These are phyloP conservation scores for Agrilus planipennis DNA, from an alignment of 1,140 invertebrate genomes.

Conservation along the genomic window DNA sequence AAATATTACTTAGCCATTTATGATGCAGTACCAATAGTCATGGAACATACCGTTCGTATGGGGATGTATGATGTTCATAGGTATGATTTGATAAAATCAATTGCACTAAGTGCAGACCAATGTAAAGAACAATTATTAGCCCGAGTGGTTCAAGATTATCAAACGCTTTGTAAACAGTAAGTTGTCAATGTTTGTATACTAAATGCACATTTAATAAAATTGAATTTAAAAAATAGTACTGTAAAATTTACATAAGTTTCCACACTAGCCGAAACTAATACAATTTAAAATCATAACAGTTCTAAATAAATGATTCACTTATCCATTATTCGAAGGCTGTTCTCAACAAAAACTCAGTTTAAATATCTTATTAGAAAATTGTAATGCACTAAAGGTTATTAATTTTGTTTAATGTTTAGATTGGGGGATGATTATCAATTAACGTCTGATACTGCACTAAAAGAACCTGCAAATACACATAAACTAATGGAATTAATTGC, in stretches of 20 bases:
- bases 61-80: slow-evolving; percentile 81
- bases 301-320: no score
- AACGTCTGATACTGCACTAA: slow-evolving; percentile 68
- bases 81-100: slow-evolving; percentile 59
- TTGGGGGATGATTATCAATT: slow-evolving; percentile 74
- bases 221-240: no score
- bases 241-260: no score
- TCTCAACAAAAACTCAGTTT: background rate
- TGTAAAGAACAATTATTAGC: slow-evolving; percentile 58
- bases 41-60: slow-evolving; percentile 56
- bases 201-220: no score
- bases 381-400: no score
- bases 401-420: slow-evolving; percentile 39
- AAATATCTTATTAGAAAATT: background rate
- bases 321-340: background rate
- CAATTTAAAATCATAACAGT: no score
- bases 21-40: slow-evolving; percentile 48
- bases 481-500: slow-evolving; percentile 72
- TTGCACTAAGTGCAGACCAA: slow-evolving; percentile 54
- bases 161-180: slow-evolving; percentile 63
- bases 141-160: slow-evolving; percentile 69
- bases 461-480: slow-evolving; percentile 67
- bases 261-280: no score
- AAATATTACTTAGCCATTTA: slow-evolving; percentile 52
- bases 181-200: slow-evolving; percentile 27